Conservation (phyloP, 2,888 invertebrate species). For the Zele albiditarsus region DNA sequence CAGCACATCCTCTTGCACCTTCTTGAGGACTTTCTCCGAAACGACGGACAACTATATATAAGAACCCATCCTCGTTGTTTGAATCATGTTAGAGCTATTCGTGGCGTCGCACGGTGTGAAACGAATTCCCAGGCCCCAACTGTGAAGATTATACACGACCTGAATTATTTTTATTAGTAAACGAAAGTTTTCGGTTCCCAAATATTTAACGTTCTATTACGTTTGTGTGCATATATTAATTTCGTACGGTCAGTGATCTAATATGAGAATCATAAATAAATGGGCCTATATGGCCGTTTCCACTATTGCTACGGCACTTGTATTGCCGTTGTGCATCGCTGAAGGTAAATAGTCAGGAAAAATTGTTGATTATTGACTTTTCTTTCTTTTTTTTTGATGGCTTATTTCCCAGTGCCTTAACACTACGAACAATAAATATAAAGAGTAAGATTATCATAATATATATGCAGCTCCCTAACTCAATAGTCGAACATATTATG, state of each 20-base stretch:
- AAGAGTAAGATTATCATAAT: too few species aligned
- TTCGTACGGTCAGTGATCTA: background rate
- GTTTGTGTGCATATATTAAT: background rate
- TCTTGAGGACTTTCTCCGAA: slow-evolving; percentile 71
- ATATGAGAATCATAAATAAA: slow-evolving; percentile 61
- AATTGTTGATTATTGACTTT: background rate
- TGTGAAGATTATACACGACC: background rate
- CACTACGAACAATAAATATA: too few species aligned
- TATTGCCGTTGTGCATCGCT: slow-evolving; percentile 62
- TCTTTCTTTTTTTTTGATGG: background rate
- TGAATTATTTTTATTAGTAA: background rate
- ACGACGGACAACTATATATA: slow-evolving; percentile 70
- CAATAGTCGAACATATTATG: too few species aligned
- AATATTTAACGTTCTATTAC: background rate
- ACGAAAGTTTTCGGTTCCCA: background rate
- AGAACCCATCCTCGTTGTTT: slow-evolving; percentile 68
- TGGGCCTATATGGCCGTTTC: slow-evolving; percentile 64
- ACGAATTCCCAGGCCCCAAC: slow-evolving; percentile 6
- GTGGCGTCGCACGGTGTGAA: slow-evolving; percentile 51
- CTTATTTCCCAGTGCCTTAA: too few species aligned
- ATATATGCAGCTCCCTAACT: too few species aligned
- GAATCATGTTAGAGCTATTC: slow-evolving; percentile 71
- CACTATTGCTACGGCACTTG: slow-evolving; percentile 62
- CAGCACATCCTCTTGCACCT: slow-evolving; percentile 53
- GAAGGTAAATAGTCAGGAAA: slow-evolving; percentile 63